A percentile compares a stretch with the other conserved stretches of the same genome.
These are phyloP conservation scores for Pilophorus perplexus DNA, from an alignment of 2,888 invertebrate genomes.

Conservation along the genomic window DNA sequence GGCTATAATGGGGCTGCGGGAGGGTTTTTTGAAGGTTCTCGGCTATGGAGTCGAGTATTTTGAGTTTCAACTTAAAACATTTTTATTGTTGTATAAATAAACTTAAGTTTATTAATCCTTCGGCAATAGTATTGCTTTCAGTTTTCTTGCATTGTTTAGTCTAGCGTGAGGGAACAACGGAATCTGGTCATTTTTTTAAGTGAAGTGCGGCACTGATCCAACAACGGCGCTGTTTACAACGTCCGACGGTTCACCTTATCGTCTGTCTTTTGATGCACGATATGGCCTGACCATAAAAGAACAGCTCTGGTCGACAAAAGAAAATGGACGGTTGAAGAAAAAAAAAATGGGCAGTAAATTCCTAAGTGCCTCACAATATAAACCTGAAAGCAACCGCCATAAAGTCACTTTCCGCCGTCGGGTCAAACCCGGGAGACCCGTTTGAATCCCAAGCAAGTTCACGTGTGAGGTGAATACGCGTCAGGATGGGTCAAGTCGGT, in stretches of 20 bases:
- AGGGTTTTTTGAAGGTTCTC: no score
- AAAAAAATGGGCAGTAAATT: constrained; percentile 29
- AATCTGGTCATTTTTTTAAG: no score
- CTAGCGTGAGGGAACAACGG: no score
- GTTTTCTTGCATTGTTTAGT: no score
- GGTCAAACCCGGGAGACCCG: constrained; percentile 4
- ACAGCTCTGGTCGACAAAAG: constrained; percentile 28
- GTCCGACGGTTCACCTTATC: constrained; percentile 19
- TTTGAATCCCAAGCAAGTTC: constrained; percentile 34
- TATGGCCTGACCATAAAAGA: constrained; percentile 15
- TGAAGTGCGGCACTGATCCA: no score
- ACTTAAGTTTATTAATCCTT: no score
- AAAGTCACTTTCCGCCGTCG: constrained; percentile 7
- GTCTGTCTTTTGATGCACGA: constrained; percentile 15
- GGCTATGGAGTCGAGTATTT: no score
- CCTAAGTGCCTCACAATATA: constrained; percentile 38
- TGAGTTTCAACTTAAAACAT: no score
- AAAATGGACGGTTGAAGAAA: constrained; percentile 31
- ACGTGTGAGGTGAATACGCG: constrained; percentile 38
- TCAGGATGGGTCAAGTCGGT: constrained; percentile 10
- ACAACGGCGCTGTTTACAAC: neutral
- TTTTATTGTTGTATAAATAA: no score
- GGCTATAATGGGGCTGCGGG: no score
- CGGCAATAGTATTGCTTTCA: no score
- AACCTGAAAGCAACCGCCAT: constrained; percentile 24